These are phyloP conservation scores for Rhombomys opimus DNA, from an alignment of 2,113 vertebrate species.

Conservation along the genomic window DNA sequence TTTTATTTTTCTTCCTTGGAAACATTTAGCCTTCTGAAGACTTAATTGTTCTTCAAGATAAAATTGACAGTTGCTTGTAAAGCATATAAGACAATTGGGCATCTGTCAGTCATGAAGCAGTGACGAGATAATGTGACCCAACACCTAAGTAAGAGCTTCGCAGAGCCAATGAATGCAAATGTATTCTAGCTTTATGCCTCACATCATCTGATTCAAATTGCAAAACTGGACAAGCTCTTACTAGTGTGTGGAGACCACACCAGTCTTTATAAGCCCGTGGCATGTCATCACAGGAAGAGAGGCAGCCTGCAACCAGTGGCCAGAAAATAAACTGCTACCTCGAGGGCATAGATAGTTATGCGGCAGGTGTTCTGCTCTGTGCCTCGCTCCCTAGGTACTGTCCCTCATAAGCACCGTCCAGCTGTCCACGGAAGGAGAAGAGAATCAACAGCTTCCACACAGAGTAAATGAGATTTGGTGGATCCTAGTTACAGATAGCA, in stretches of 20 bases:
- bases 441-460: not conserved
- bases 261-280: not conserved
- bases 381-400: not conserved
- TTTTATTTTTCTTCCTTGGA: conserved; percentile 64
- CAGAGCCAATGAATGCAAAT: conserved; percentile 73
- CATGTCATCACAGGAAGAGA: not conserved
- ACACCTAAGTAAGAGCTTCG: conserved; percentile 69
- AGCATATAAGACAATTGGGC: conserved; percentile 78
- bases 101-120: conserved; percentile 73
- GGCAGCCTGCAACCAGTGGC: not conserved
- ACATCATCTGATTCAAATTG: conserved; percentile 30
- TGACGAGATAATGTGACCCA: conserved; percentile 71
- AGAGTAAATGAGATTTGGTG: not conserved
- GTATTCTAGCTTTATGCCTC: conserved; percentile 74
- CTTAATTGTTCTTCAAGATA: conserved; percentile 78
- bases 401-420: not conserved
- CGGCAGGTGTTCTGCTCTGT: not conserved
- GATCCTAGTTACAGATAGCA: not conserved
- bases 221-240: conserved; percentile 58
- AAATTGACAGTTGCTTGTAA: conserved; percentile 72
- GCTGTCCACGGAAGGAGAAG: not conserved
- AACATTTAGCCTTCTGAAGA: conserved; percentile 81
- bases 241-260: conserved; percentile 54
- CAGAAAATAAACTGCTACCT: conserved; percentile 27
- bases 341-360: not conserved